Conservation (phyloP, 2,888 invertebrate species). For the Synergus gifuensis region DNA sequence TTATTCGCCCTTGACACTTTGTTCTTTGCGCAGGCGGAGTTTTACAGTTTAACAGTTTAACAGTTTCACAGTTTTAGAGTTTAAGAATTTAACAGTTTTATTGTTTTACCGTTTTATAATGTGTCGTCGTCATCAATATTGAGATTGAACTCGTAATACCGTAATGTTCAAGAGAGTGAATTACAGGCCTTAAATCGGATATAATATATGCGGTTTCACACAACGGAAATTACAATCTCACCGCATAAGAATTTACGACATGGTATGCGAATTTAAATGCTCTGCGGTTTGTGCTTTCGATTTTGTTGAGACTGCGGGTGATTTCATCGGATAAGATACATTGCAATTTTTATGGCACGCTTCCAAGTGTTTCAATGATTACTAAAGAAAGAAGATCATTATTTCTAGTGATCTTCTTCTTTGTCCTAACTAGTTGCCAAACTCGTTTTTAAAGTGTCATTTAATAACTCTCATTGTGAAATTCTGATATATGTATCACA, state of each 20-base stretch:
- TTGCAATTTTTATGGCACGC: background rate
- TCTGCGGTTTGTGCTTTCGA: background rate
- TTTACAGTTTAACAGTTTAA: conserved; percentile 47
- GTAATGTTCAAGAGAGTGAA: conserved; percentile 44
- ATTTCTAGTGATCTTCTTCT: background rate
- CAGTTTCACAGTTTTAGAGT: conserved; percentile 48
- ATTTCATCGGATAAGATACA: background rate
- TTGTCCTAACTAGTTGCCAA: background rate
- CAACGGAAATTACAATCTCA: background rate
- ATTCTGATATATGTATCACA: background rate
- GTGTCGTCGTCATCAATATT: conserved; percentile 56
- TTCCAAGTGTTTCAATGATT: background rate
- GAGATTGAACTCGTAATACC: conserved; percentile 59
- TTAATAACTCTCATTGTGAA: background rate
- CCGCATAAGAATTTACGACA: conserved; percentile 11
- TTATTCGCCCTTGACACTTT: conserved; percentile 37
- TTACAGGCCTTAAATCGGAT: conserved; percentile 51
- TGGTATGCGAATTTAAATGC: conserved; percentile 1
- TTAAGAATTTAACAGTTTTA: conserved; percentile 46
- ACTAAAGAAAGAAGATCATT: background rate
- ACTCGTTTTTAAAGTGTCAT: background rate
- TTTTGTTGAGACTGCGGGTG: background rate
- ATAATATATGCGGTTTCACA: conserved; percentile 26
- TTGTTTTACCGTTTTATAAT: conserved; percentile 45
- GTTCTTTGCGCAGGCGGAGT: conserved; percentile 31